Conservation (phyloP, 2,888 invertebrate species). For the Gortyna flavago region DNA sequence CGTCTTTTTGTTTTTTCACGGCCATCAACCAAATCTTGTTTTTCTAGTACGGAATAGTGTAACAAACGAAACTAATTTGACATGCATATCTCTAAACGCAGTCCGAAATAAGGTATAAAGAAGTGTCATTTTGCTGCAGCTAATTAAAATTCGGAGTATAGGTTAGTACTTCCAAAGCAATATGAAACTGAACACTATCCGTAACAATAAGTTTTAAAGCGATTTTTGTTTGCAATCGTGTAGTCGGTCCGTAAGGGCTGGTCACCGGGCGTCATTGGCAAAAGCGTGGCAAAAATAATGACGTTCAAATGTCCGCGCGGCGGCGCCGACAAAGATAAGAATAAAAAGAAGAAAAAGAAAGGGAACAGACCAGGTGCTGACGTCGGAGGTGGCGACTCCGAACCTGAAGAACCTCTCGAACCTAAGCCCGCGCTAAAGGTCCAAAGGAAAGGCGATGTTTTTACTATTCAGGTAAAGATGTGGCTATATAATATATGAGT, state of each 20-base stretch:
- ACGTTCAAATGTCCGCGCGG: slow-evolving; percentile 83
- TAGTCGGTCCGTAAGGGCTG: slow-evolving; percentile 85
- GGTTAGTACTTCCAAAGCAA: neutral
- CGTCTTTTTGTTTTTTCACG: no score
- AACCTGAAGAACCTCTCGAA: slow-evolving; percentile 86
- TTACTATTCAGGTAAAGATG: slow-evolving; percentile 89
- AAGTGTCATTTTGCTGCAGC: no score
- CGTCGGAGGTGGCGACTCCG: slow-evolving; percentile 83
- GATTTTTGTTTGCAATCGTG: slow-evolving; percentile 1
- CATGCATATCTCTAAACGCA: no score
- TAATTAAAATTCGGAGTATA: no score
- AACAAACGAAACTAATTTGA: no score
- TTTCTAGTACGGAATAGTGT: no score
- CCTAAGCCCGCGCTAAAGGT: slow-evolving; percentile 91
- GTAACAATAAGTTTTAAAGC: neutral
- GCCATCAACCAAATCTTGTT: no score
- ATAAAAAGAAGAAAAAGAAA: slow-evolving; percentile 83
- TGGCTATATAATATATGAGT: neutral
- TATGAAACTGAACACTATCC: neutral
- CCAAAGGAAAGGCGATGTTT: slow-evolving; percentile 91
- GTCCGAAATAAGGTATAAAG: no score
- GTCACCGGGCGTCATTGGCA: slow-evolving; percentile 90
- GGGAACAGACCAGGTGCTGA: slow-evolving; percentile 72
- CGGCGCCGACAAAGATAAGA: slow-evolving; percentile 80
- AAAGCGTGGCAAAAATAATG: slow-evolving; percentile 86